phyloP scores from a whole-genome alignment of 2,888 invertebrate genomes.

The Elmis aenea region DNA sequence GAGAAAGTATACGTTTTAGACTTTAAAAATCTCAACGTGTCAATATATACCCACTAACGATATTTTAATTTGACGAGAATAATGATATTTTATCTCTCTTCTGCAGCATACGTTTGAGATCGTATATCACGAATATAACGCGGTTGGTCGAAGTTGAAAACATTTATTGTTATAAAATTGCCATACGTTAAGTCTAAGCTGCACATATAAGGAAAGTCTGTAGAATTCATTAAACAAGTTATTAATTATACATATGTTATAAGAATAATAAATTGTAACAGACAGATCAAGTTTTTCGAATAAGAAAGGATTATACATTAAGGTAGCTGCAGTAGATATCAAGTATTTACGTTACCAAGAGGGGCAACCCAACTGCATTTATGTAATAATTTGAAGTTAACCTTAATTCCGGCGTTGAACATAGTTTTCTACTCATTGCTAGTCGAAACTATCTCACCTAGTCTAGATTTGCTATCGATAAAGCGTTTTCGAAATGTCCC shows the following conservation, averaged over 20 bases:
- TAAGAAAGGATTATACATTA: conserved; percentile 9
- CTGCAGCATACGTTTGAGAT: too few relatives aligned
- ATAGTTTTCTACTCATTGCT: background rate
- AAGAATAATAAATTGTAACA: conserved; percentile 15
- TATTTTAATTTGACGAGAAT: background rate
- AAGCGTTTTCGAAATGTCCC: too few relatives aligned
- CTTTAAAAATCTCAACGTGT: conserved; percentile 13
- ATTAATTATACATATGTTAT: conserved; percentile 20
- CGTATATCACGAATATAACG: too few relatives aligned
- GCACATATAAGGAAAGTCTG: conserved; percentile 12
- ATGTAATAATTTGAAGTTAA: conserved; percentile 8
- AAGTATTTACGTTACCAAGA: conserved; percentile 11
- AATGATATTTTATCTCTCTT: too few relatives aligned
- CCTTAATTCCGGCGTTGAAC: conserved; percentile 7
- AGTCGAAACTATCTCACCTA: background rate
- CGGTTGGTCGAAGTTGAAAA: too few relatives aligned
- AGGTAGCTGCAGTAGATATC: conserved; percentile 7
- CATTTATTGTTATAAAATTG: too few relatives aligned
- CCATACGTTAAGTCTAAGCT: conserved; percentile 9
- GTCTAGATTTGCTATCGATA: background rate
- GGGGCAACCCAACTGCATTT: conserved; percentile 8
- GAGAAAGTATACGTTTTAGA: conserved; percentile 6
- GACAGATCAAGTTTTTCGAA: conserved; percentile 12
- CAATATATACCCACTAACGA: conserved; percentile 5
- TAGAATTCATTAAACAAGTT: conserved; percentile 11